These are phyloP conservation scores for Cotesia chilonis DNA, from an alignment of 1,140 invertebrate genomes.

Conservation along the genomic window DNA sequence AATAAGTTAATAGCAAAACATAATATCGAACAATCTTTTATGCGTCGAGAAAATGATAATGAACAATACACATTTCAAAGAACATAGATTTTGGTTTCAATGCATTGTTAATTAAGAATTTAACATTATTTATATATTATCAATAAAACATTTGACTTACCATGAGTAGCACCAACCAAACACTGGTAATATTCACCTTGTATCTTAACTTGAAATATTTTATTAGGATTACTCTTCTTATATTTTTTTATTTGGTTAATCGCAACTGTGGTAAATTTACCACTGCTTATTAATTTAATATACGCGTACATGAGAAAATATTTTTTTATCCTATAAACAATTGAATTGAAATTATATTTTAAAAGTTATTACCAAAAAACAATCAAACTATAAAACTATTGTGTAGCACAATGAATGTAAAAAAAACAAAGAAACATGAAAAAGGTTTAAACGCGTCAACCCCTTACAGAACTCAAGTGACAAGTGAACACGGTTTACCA, in stretches of 20 bases:
- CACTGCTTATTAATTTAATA: slow-evolving; percentile 12
- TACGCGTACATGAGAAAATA: neutral
- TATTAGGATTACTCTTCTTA: slow-evolving; percentile 2
- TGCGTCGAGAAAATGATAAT: neutral
- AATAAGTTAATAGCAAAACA: slow-evolving; percentile 2
- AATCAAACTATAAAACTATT: neutral
- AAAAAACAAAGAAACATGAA: neutral
- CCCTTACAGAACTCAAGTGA: neutral
- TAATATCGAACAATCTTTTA: neutral
- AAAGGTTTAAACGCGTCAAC: neutral
- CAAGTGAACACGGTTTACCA: neutral
- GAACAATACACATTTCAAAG: neutral
- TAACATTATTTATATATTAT: slow-evolving; percentile 5
- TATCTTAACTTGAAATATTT: slow-evolving; percentile 4
- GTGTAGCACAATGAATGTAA: neutral
- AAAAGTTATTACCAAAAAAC: neutral
- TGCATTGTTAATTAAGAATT: neutral
- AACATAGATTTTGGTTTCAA: neutral
- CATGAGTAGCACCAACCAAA: slow-evolving; percentile 8
- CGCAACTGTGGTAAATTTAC: slow-evolving; percentile 3
- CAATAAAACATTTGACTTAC: slow-evolving; percentile 2
- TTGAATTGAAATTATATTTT: no score
- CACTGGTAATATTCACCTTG: slow-evolving; percentile 7
- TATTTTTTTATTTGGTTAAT: slow-evolving; percentile 10
- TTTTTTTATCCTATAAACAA: no score